Percentiles rank a stretch among this genome's conserved stretches.
These are phyloP conservation scores for Drosophila testacea DNA, from an alignment of 2,888 invertebrate genomes.

Conservation along the genomic window DNA sequence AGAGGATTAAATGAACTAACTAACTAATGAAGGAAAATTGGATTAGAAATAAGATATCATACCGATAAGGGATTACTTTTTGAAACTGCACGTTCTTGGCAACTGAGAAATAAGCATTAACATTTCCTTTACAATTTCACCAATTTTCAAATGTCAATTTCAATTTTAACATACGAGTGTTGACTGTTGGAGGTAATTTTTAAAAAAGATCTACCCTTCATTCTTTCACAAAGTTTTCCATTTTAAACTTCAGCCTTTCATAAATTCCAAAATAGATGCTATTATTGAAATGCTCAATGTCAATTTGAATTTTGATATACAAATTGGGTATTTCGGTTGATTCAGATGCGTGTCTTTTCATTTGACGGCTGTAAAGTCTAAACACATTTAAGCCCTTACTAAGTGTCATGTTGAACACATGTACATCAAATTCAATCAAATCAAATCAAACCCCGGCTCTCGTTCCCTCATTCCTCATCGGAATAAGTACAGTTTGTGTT, in stretches of 20 bases:
- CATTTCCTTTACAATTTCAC: no score
- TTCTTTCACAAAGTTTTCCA: background rate
- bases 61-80: no score
- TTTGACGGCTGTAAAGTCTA: constrained; percentile 51
- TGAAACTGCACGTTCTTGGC: background rate
- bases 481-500: constrained; percentile 43
- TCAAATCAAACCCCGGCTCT: constrained; percentile 46
- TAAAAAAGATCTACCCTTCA: background rate
- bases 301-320: constrained; percentile 52
- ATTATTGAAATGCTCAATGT: constrained; percentile 25
- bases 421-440: constrained; percentile 76
- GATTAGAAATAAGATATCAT: no score
- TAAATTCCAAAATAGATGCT: background rate
- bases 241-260: background rate
- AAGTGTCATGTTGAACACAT: constrained; percentile 77
- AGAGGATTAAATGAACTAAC: no score
- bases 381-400: constrained; percentile 71
- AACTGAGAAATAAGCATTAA: no score
- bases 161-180: background rate
- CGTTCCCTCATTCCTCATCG: constrained; percentile 10
- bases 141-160: background rate
- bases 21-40: no score
- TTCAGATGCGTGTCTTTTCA: constrained; percentile 17
- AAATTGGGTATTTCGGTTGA: constrained; percentile 30
- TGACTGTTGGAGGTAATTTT: background rate